Evolutionary conservation across 1,140 invertebrate species (phyloP), one percentile per base, ranked within the genome.

Genomic region (Hypothenemus hampei): DNA sequence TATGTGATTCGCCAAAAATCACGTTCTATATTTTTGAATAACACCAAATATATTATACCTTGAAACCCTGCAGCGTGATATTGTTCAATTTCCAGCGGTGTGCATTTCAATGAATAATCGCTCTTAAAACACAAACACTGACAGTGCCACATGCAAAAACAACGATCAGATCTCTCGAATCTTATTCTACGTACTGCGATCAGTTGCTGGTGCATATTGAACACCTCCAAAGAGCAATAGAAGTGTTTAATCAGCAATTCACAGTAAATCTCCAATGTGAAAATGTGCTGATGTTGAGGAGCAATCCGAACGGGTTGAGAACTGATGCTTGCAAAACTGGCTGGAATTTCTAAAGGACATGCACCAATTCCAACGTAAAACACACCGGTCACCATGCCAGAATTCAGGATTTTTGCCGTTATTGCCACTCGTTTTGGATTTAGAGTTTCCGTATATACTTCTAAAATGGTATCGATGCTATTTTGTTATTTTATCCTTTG

Each of bases 61-160:
- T 65, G 69, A 59, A 75, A 76, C 20, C 75, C 75, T 29, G 74
- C 72, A 1, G 67, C 69, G 41, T 72, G 70, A 61, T 75, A 76
- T 59, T 73, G 65, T 19, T 69, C 41, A 41, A 60, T 37, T 31
- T 43, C 58, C 58, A 55, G 64, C 36, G 16, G 64, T 65, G 62
- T 58, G 56, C 76, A 75, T 37, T 60, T 60, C 8, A 69, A 58
- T n/a, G 65, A 67, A 23, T 57, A 51, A 41, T 64, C 59, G 4
- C 68, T 59, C 4, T 52, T 59, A 19, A 66, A 59, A 55, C 76
- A 77, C 3, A 64, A 65, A 52, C 76, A 77, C 22, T 64, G 49
- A 55, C 75, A 77, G 50, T 75, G 71, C 72, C 73, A 69, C 3
- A 69, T 61, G 56, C 75, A 77, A 44, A 72, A 66, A 63, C 76